These are phyloP conservation scores for Equus quagga DNA, from an alignment of 2,113 vertebrate genomes.

Conservation along the genomic window DNA sequence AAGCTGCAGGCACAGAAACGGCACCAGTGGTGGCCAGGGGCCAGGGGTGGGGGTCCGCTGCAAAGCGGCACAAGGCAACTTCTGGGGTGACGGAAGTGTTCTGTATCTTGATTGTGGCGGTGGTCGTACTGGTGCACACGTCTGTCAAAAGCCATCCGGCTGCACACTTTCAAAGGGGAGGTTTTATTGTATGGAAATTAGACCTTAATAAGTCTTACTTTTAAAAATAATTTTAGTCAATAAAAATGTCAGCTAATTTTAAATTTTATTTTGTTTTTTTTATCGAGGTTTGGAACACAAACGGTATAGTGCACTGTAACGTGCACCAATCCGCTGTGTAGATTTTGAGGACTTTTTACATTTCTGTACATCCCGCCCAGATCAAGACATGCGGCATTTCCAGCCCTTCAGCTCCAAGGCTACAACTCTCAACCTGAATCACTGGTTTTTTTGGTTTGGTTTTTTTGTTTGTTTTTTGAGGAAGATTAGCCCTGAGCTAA, in stretches of 20 bases:
- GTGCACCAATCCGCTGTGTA: not conserved
- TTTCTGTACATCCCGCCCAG: not conserved
- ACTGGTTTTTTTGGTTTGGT: too few relatives aligned
- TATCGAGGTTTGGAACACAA: not conserved
- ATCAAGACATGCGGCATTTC: not conserved
- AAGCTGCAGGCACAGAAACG: not conserved
- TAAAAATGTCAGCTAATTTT: not conserved
- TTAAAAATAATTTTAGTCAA: not conserved
- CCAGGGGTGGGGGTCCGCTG: not conserved
- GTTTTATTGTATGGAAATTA: not conserved
- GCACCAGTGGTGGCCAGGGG: not conserved
- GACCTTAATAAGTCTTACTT: not conserved
- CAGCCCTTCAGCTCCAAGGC: not conserved
- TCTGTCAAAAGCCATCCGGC: not conserved
- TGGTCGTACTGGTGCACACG: fast-evolving
- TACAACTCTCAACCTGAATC: not conserved
- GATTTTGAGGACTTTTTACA: not conserved
- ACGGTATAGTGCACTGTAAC: fast-evolving
- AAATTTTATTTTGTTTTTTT: not conserved
- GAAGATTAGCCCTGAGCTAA: too few relatives aligned
- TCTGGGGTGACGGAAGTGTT: not conserved
- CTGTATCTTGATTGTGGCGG: not conserved
- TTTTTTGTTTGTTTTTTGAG: too few relatives aligned
- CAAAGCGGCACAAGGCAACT: not conserved
- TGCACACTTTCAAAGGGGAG: not conserved